Evolutionary conservation across 2,797 vertebrate species (phyloP).

Genomic region (Smutsia gigantea): DNA sequence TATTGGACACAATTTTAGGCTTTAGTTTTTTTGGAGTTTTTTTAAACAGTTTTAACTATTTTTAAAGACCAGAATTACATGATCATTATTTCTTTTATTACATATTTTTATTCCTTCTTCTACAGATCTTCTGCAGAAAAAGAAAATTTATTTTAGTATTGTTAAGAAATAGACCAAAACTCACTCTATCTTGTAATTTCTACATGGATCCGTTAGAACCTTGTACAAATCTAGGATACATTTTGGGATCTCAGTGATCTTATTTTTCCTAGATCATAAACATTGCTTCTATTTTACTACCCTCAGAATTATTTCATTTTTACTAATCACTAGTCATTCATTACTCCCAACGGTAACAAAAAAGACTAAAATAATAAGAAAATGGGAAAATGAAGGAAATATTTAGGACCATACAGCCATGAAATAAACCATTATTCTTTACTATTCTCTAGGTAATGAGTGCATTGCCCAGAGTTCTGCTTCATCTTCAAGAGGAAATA

Average conservation of each 20-base stretch:
- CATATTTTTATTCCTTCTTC: too few relatives aligned
- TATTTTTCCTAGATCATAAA: not conserved
- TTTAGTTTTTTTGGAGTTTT: not conserved
- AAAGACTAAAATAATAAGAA: slow-evolving; percentile 24
- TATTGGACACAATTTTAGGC: not conserved
- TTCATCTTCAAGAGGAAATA: not conserved
- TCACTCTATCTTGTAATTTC: not conserved
- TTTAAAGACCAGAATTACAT: not conserved
- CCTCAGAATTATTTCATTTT: not conserved
- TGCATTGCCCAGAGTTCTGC: not conserved
- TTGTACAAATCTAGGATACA: not conserved
- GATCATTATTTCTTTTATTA: not conserved
- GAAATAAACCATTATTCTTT: slow-evolving; percentile 40
- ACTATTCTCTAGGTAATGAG: not conserved
- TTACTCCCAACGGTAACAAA: not conserved
- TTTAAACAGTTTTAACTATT: slow-evolving; percentile 17
- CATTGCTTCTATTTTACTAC: not conserved
- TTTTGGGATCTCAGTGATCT: not conserved
- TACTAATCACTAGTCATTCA: slow-evolving; percentile 6
- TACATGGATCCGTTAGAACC: not conserved
- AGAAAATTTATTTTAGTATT: not conserved
- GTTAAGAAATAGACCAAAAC: slow-evolving; percentile 6
- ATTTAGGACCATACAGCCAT: not conserved
- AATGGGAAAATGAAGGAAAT: slow-evolving; percentile 4
- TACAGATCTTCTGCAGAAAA: slow-evolving; percentile 27